Conservation (phyloP, 2,113 vertebrate species). For the rabbit (Oryctolagus cuniculus) region mOryCun1.1 NC_091432.1:66560001-66560500, state of each 20-base stretch:
- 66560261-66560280: background rate
- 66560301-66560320: background rate
- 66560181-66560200: background rate
- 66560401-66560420: background rate
- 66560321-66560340: background rate
- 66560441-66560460: background rate
- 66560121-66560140: too few relatives aligned
- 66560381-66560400: background rate
- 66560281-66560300: background rate
- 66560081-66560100: too few relatives aligned
- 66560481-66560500: background rate
- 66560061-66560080: too few relatives aligned
- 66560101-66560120: too few relatives aligned
- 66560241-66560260: background rate
- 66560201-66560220: background rate
- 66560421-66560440: background rate
- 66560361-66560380: background rate
- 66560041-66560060: too few relatives aligned
- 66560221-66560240: background rate
- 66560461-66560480: too few relatives aligned
- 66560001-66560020: background rate
- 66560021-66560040: background rate
- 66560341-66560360: background rate
- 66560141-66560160: too few relatives aligned
- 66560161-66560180: too few relatives aligned